Conservation (phyloP, 2,888 invertebrate species). For the Psylliodes chrysocephalus region DNA sequence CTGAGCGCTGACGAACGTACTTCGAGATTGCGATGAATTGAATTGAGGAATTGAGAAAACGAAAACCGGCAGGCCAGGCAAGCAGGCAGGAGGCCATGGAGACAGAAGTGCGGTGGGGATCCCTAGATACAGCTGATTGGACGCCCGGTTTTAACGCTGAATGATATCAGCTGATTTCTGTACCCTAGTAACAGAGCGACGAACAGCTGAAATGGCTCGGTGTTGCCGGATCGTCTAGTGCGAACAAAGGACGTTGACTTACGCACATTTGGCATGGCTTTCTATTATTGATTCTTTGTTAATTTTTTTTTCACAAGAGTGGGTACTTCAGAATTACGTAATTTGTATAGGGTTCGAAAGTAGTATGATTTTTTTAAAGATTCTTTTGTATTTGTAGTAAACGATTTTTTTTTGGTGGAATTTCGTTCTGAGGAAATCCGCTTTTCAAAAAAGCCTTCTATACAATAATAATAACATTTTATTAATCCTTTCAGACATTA, state of each 20-base stretch:
- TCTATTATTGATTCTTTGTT: conserved; percentile 17
- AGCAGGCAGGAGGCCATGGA: conserved; percentile 35
- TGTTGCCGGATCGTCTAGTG: conserved; percentile 27
- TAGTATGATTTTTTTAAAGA: too few relatives aligned
- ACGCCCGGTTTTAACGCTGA: conserved; percentile 43
- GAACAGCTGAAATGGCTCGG: conserved; percentile 40
- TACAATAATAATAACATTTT: too few relatives aligned
- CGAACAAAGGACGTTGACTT: conserved; percentile 34
- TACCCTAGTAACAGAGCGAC: conserved; percentile 45
- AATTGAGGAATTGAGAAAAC: conserved; percentile 27
- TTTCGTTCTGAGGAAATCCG: too few relatives aligned
- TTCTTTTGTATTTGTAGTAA: too few relatives aligned
- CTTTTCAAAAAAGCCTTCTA: too few relatives aligned
- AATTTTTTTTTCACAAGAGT: background rate
- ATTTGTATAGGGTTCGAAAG: too few relatives aligned
- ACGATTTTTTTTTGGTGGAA: too few relatives aligned
- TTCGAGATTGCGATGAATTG: conserved; percentile 27
- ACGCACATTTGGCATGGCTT: conserved; percentile 21
- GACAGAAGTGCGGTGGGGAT: conserved; percentile 35
- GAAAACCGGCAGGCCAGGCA: conserved; percentile 42
- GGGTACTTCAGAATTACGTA: too few relatives aligned
- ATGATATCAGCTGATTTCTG: conserved; percentile 50
- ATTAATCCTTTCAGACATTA: too few relatives aligned
- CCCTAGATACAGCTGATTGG: conserved; percentile 44
- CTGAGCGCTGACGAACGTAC: conserved; percentile 20